Conservation (phyloP, 2,888 invertebrate genomes). For the Oscheius onirici region DNA sequence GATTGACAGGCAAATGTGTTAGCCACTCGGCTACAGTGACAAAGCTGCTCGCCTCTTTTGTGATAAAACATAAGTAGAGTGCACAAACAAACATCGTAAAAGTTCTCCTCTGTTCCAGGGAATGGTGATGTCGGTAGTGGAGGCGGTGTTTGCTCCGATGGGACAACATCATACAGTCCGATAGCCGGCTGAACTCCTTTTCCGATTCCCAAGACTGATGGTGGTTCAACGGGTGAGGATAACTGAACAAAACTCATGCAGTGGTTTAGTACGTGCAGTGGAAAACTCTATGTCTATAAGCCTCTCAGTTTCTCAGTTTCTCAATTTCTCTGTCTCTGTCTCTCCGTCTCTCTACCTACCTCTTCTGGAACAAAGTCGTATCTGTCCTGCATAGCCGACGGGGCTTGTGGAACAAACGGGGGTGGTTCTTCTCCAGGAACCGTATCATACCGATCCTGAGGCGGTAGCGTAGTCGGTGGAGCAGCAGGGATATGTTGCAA, state of each 20-base stretch:
- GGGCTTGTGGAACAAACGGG: not conserved
- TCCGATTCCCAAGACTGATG: constrained; percentile 14
- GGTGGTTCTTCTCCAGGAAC: constrained; percentile 31
- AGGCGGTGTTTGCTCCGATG: not conserved
- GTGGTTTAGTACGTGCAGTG: no score
- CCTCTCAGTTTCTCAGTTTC: not conserved
- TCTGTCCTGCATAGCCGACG: constrained; percentile 6
- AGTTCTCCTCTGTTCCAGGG: not conserved
- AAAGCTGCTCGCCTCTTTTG: not conserved
- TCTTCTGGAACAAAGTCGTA: constrained; percentile 33
- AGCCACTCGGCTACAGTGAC: no score
- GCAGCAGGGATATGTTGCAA: not conserved
- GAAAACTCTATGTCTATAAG: not conserved
- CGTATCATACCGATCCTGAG: constrained; percentile 24
- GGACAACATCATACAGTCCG: constrained; percentile 17
- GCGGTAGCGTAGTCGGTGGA: not conserved
- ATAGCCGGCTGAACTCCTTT: not conserved
- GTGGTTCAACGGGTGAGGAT: constrained; percentile 19
- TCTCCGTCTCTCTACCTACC: not conserved
- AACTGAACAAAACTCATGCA: not conserved
- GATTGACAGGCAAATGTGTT: no score
- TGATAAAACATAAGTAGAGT: not conserved
- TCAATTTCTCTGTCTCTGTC: not conserved
- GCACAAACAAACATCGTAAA: constrained; percentile 11
- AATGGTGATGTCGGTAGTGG: not conserved